Conservation (phyloP, 2,888 invertebrate species). For the Stenodema calcarata region DNA sequence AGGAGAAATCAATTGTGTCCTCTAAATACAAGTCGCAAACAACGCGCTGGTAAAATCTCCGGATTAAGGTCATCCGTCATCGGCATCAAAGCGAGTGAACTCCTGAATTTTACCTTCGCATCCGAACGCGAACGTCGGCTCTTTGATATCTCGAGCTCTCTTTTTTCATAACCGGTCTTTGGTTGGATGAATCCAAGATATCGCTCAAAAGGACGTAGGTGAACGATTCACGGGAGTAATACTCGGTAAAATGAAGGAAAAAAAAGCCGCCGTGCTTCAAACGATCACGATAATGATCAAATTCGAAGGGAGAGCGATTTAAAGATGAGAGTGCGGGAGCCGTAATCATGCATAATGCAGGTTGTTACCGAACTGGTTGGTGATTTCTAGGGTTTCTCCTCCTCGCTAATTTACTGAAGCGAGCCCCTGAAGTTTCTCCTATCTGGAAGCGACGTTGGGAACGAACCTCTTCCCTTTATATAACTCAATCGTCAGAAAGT, state of each 20-base stretch:
- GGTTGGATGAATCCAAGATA: neutral
- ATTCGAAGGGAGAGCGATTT: neutral
- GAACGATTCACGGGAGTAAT: neutral
- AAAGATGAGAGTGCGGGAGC: neutral
- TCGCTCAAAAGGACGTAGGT: neutral
- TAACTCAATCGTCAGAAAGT: neutral
- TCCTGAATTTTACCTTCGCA: neutral
- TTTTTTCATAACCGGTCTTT: neutral
- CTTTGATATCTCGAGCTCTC: neutral
- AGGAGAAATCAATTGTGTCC: too few species aligned
- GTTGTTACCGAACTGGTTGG: neutral
- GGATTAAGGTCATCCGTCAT: too few species aligned
- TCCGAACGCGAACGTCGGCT: neutral
- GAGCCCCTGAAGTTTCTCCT: neutral
- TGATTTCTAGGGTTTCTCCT: neutral
- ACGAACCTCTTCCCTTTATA: neutral
- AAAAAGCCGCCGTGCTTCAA: neutral
- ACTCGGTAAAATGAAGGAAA: neutral
- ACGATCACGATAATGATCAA: neutral
- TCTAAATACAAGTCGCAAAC: too few species aligned
- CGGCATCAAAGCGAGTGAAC: neutral
- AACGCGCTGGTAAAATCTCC: too few species aligned
- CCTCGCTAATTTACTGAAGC: neutral
- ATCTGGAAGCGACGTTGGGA: neutral
- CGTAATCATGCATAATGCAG: neutral